phyloP scores from a whole-genome alignment of 2,888 invertebrate species.

The Caradrina kadenii region DNA sequence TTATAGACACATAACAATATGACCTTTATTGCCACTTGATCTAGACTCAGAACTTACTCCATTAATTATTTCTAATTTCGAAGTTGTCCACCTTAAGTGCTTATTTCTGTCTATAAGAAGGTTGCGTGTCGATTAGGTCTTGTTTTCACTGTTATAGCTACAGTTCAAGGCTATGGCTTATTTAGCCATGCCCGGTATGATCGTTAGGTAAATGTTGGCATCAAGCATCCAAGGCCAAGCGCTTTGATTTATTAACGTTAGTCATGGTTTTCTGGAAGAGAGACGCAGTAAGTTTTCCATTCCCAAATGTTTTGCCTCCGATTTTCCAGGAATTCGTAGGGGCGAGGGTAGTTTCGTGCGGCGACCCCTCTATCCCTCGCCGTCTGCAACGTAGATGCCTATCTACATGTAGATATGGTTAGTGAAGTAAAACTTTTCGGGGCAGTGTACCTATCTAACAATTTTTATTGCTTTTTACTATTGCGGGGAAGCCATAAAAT shows the following conservation, averaged over 20 bases:
- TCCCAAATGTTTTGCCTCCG: conserved; percentile 58
- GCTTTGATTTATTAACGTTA: conserved; percentile 57
- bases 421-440: conserved; percentile 51
- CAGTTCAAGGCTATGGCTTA: conserved; percentile 62
- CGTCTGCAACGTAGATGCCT: conserved; percentile 63
- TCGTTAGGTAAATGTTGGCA: conserved; percentile 56
- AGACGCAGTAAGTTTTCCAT: conserved; percentile 52
- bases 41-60: conserved; percentile 34
- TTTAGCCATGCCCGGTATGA: conserved; percentile 55
- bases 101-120: conserved; percentile 48
- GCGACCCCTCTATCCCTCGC: conserved; percentile 67
- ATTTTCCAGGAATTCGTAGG: conserved; percentile 68
- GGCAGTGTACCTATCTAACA: conserved; percentile 36
- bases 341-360: conserved; percentile 61
- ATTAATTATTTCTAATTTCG: conserved; percentile 49
- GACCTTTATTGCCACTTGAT: conserved; percentile 57
- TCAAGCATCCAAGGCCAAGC: conserved; percentile 53
- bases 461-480: conserved; percentile 28
- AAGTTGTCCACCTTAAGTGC: conserved; percentile 51
- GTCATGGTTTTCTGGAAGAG: conserved; percentile 53
- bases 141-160: conserved; percentile 52
- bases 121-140: conserved; percentile 61
- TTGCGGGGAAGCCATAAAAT: conserved; percentile 29
- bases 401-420: conserved; percentile 39
- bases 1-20: conserved; percentile 44